Evolutionary conservation across 2,888 invertebrate genomes (phyloP).

Genomic region (Leptinotarsa peninsularis): DNA sequence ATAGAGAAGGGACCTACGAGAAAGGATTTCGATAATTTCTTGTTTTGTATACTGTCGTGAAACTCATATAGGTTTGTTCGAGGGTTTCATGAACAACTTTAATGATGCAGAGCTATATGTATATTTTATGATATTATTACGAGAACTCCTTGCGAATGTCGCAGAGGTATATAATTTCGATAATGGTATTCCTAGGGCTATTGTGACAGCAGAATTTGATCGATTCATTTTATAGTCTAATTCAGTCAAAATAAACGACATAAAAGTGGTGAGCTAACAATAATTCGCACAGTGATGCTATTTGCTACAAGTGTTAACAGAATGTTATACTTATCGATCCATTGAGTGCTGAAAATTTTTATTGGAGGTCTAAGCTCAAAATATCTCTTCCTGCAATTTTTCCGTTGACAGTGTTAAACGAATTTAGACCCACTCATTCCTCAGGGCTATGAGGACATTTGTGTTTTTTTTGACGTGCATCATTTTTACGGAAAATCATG

Average conservation of each 20-base stretch:
- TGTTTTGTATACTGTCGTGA: constrained; percentile 3
- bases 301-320: no score
- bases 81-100: not conserved
- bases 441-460: no score
- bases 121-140: constrained; percentile 3
- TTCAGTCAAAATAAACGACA: not conserved
- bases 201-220: not conserved
- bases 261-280: no score
- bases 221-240: not conserved
- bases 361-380: no score
- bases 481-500: no score
- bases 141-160: not conserved
- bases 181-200: constrained; percentile 2
- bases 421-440: no score
- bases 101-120: constrained; percentile 6
- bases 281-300: no score
- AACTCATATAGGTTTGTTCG: constrained; percentile 15
- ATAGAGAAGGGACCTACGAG: constrained; percentile 13
- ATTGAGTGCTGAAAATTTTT: no score
- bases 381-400: no score
- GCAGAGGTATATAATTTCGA: not conserved
- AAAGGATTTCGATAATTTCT: constrained; percentile 17
- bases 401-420: no score
- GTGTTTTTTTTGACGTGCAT: no score
- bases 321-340: no score